A percentile compares a stretch with the other conserved stretches of the same genome.
Conservation (phyloP, 1,140 invertebrate genomes). For the Dysdera silvatica region DNA sequence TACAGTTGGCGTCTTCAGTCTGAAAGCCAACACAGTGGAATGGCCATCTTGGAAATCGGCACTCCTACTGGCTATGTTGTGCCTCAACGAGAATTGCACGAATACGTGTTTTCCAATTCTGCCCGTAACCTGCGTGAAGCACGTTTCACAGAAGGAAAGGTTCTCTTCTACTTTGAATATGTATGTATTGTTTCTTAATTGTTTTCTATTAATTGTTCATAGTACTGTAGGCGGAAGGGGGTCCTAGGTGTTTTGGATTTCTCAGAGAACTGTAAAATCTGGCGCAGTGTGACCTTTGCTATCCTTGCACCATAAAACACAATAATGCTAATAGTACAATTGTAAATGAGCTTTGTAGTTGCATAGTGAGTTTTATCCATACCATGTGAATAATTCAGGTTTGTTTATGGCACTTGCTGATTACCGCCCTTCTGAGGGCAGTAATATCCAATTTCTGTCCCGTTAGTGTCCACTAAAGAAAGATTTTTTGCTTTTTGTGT, state of each 20-base stretch:
- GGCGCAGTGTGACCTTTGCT: no score
- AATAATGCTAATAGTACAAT: no score
- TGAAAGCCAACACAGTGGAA: conserved; percentile 74
- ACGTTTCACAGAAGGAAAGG: conserved; percentile 67
- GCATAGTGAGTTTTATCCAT: no score
- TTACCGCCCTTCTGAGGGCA: background rate
- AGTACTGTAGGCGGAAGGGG: no score
- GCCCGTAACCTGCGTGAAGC: conserved; percentile 76
- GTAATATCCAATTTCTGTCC: background rate
- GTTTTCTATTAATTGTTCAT: no score
- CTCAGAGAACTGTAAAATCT: no score
- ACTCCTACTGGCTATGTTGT: conserved; percentile 91
- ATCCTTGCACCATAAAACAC: no score
- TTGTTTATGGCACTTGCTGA: background rate
- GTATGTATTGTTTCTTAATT: no score
- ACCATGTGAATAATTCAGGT: background rate
- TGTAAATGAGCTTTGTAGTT: no score
- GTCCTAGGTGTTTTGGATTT: no score
- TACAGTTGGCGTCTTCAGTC: conserved; percentile 65
- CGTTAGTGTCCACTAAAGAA: background rate
- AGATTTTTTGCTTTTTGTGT: background rate
- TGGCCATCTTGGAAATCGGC: conserved; percentile 82
- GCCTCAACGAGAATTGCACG: conserved; percentile 79
- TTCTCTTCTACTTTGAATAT: conserved; percentile 91
- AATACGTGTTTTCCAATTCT: conserved; percentile 61